These are phyloP conservation scores for Lordiphosa clarofinis DNA, from an alignment of 1,140 invertebrate genomes.

Conservation along the genomic window DNA sequence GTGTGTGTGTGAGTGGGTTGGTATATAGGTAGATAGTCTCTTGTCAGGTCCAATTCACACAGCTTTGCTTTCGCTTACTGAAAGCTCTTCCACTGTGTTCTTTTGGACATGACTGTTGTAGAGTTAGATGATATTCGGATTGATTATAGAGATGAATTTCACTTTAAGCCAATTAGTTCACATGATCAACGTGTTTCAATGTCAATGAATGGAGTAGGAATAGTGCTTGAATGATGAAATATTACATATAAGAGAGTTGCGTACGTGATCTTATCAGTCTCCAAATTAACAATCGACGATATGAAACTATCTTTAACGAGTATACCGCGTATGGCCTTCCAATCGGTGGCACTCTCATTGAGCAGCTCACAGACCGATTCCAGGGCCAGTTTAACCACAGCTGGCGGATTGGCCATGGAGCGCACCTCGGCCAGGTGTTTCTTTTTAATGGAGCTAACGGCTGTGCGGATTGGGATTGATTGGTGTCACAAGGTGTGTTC, in stretches of 20 bases:
- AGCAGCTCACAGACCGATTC: slow-evolving; percentile 97
- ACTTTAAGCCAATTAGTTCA: slow-evolving; percentile 18
- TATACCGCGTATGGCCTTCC: slow-evolving; percentile 95
- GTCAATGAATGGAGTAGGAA: slow-evolving; percentile 1
- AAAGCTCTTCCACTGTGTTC: too few species aligned
- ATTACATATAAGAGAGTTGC: slow-evolving; percentile 79
- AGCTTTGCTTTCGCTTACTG: too few species aligned
- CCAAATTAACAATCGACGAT: slow-evolving; percentile 98
- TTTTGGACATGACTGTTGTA: too few species aligned
- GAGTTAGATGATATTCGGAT: not conserved
- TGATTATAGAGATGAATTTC: not conserved
- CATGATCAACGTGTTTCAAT: slow-evolving; percentile 8
- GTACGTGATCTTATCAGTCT: slow-evolving; percentile 96
- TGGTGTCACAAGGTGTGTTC: slow-evolving; percentile 5
- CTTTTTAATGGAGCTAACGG: slow-evolving; percentile 97
- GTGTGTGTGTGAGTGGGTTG: slow-evolving; percentile 25
- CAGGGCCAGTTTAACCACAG: slow-evolving; percentile 94
- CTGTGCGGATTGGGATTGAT: slow-evolving; percentile 80
- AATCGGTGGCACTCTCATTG: slow-evolving; percentile 91
- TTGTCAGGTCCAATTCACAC: slow-evolving; percentile 1
- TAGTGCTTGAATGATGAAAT: slow-evolving; percentile 62
- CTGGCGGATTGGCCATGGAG: slow-evolving; percentile 96
- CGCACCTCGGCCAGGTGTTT: slow-evolving; percentile 96
- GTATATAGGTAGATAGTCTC: slow-evolving; percentile 24
- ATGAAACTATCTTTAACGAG: slow-evolving; percentile 99